phyloP scores from a whole-genome alignment of 2,797 vertebrate genomes.

The Notoglanidium macrostoma region DNA sequence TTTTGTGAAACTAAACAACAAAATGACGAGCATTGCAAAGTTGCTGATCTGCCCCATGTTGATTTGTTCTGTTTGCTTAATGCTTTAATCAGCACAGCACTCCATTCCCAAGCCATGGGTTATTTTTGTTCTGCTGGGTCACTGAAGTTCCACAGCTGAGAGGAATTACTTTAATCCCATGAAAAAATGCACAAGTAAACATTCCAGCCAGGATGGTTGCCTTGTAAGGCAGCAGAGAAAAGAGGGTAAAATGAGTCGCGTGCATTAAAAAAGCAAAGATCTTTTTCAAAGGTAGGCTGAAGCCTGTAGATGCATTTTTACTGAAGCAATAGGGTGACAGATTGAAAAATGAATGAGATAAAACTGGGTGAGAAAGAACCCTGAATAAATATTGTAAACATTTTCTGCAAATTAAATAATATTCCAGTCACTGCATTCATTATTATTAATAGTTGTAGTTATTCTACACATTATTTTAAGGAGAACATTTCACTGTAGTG shows the following conservation, averaged over 20 bases:
- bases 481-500: neutral
- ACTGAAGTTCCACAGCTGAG: constrained; percentile 60
- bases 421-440: neutral
- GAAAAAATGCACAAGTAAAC: constrained; percentile 67
- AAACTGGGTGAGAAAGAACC: neutral
- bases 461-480: neutral
- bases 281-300: constrained; percentile 11
- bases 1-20: constrained; percentile 8
- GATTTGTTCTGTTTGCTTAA: constrained; percentile 34
- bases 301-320: neutral
- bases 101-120: constrained; percentile 44
- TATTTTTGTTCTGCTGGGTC: constrained; percentile 66
- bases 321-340: neutral
- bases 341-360: neutral
- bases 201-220: constrained; percentile 63
- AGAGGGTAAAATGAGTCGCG: constrained; percentile 7
- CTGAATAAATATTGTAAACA: neutral
- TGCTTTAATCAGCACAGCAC: constrained; percentile 39
- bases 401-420: neutral
- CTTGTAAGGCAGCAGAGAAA: constrained; percentile 66
- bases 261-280: constrained; percentile 12
- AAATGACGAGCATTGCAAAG: constrained; percentile 9
- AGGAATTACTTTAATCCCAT: constrained; percentile 68
- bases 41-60: constrained; percentile 20
- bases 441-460: neutral